phyloP scores from a whole-genome alignment of 2,797 vertebrate species.

The Potorous gilbertii region DNA sequence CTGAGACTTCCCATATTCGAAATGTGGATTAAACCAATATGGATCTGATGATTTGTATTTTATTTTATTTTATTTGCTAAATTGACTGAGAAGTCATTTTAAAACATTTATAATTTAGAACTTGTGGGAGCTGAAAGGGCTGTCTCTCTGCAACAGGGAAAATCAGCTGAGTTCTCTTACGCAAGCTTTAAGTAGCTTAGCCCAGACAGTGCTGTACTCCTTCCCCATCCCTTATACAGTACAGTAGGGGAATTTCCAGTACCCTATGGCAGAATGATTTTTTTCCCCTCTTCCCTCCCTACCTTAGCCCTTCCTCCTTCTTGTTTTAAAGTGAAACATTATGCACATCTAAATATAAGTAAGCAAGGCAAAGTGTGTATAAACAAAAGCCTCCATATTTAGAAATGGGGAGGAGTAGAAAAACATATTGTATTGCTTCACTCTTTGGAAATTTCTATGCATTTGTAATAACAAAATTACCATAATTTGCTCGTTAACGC shows the following conservation, averaged over 20 bases:
- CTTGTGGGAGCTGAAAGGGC: not conserved
- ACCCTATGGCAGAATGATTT: not conserved
- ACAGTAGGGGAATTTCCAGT: fast-evolving
- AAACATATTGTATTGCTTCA: constrained; percentile 86
- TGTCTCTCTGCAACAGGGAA: not conserved
- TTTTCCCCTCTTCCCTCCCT: not conserved
- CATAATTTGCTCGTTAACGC: constrained; percentile 91
- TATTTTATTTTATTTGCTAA: constrained; percentile 39
- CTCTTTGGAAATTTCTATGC: constrained; percentile 90
- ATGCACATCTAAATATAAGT: constrained; percentile 72
- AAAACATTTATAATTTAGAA: not conserved
- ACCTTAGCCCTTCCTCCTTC: not conserved
- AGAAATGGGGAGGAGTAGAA: constrained; percentile 82
- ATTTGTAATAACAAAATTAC: constrained; percentile 93
- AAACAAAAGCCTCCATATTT: constrained; percentile 84
- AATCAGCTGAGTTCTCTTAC: not conserved
- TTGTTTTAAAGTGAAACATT: constrained; percentile 44
- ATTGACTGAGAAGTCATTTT: constrained; percentile 20
- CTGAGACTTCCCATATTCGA: fast-evolving
- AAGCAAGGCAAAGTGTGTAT: constrained; percentile 81
- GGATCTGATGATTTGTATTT: constrained; percentile 25
- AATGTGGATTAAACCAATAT: constrained; percentile 36
- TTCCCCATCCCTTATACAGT: not conserved
- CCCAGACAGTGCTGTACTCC: not conserved
- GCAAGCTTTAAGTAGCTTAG: not conserved